These are phyloP conservation scores for Drosophila putrida DNA, from an alignment of 2,888 invertebrate genomes.

Conservation along the genomic window DNA sequence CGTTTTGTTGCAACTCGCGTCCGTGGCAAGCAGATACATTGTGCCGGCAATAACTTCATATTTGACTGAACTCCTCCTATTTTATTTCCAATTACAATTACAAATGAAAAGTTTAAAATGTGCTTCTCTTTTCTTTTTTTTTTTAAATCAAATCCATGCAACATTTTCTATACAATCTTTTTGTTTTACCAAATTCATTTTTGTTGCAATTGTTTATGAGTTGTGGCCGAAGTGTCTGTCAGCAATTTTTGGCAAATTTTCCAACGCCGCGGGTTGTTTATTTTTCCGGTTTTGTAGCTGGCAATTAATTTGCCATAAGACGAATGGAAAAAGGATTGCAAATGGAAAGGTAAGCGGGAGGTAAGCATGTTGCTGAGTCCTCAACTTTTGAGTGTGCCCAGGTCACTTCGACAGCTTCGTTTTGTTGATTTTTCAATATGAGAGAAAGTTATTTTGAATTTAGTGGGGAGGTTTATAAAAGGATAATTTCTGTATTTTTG, in stretches of 20 bases:
- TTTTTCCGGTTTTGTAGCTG: conserved; percentile 26
- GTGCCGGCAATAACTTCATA: conserved; percentile 46
- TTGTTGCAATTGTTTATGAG: conserved; percentile 63
- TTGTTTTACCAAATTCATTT: conserved; percentile 15
- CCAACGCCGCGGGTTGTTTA: conserved; percentile 44
- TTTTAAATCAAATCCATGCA: conserved; percentile 49
- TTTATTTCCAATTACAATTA: conserved; percentile 48
- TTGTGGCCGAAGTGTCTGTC: conserved; percentile 67
- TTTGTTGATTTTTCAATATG: not conserved
- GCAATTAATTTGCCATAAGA: conserved; percentile 52
- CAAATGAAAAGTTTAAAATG: conserved; percentile 41
- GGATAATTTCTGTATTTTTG: too few relatives aligned
- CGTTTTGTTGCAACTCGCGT: conserved; percentile 20
- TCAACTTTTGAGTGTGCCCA: not conserved
- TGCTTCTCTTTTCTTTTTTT: too few relatives aligned
- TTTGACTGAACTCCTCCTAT: conserved; percentile 32
- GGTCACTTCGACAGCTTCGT: conserved; percentile 3
- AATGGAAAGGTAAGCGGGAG: not conserved
- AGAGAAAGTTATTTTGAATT: too few relatives aligned
- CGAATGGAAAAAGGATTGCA: not conserved
- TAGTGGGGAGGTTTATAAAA: too few relatives aligned
- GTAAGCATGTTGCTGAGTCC: conserved; percentile 6
- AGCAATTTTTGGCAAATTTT: conserved; percentile 41
- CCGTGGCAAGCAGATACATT: conserved; percentile 33
- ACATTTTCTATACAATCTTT: conserved; percentile 36